Evolutionary conservation across 2,113 vertebrate genomes (phyloP).

Genomic region (Pachyramphus minor): DNA sequence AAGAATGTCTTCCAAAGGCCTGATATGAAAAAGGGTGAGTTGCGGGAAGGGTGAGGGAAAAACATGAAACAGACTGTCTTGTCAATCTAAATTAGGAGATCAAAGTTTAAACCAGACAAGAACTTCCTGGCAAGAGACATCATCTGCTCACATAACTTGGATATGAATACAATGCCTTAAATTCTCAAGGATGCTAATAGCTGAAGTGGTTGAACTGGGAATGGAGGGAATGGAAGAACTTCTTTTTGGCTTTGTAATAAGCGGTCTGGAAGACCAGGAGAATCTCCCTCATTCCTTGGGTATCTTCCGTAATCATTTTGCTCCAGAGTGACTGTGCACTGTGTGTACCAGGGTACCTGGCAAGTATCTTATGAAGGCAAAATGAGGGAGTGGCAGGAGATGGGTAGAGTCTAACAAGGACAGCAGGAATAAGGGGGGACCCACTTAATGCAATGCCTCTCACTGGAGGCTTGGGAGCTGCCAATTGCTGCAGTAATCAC

Average conservation of each 20-base stretch:
- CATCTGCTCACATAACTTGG: neutral
- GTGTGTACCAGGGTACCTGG: neutral
- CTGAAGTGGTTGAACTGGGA: neutral
- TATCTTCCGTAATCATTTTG: neutral
- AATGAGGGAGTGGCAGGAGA: neutral
- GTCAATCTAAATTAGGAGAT: slow-evolving; percentile 63
- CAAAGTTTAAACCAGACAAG: slow-evolving; percentile 64
- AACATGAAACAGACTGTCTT: slow-evolving; percentile 20
- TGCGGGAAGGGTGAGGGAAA: neutral
- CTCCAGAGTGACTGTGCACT: neutral
- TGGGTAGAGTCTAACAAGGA: neutral
- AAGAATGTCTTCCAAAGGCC: slow-evolving; percentile 15
- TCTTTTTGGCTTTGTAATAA: neutral
- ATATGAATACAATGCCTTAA: slow-evolving; percentile 49
- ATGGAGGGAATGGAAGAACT: neutral
- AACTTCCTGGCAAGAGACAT: slow-evolving; percentile 62
- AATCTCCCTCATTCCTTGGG: neutral
- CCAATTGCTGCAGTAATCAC: neutral
- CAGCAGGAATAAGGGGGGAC: neutral
- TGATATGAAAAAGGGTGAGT: slow-evolving; percentile 18
- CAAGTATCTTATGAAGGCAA: neutral
- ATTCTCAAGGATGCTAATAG: slow-evolving; percentile 9
- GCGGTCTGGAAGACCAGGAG: neutral
- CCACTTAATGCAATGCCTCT: neutral
- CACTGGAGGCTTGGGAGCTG: neutral